Base-by-base conservation (phyloP, 2,113 vertebrate species). In the Lutjanus erythropterus region DNA sequence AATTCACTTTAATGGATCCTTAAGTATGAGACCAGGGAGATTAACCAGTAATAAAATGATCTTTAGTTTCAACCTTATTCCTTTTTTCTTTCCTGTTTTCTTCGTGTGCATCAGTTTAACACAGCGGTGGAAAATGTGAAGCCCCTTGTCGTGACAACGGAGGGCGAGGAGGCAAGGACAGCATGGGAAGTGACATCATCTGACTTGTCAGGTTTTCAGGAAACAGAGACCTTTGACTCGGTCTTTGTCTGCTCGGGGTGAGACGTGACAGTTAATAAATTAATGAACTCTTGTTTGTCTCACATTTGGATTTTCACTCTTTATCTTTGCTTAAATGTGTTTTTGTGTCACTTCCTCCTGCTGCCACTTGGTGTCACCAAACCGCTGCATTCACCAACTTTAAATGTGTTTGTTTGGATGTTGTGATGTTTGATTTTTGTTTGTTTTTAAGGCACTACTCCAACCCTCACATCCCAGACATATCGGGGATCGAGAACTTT, bases 401-500 rank as follows among this genome's bases (percentile, higher is more conserved):
- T 25, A 16, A 21, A n/a, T 3, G 6, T 68, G 53, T 42, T 31
- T 66, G 14, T 27, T 56, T 11, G n/a, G 12, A 2, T 7, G 46
- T 69, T 0, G 19, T 83, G 64, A 85, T 19, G 47, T 71, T 44
- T 49, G 61, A 6, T 46, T 23, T 58, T 18, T 21, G 19, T 62
- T 46, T 67, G 9, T 27, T 6, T 75, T 78, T 9, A 68, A 96
- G 96, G 47, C 96, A 96, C 83, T 96, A 95, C 77, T 94, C 94
- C 1, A 84, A 93, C 41, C 95, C 96, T 7, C 86, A 92, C 81
- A 46, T 95, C 60, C 96, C 96, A 3, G 21, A 91, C 71, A 90
- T 96, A n/a, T 91, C 92, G 0, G 96, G 95, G n/a, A 75, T 96
- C 1, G 61, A 94, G 15, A 78, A 89, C 78, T 96, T 96, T 77